A percentile compares a stretch with the other conserved stretches of the same genome.
Conservation (phyloP, 1,140 invertebrate species). For the Antheraea mylitta region DNA sequence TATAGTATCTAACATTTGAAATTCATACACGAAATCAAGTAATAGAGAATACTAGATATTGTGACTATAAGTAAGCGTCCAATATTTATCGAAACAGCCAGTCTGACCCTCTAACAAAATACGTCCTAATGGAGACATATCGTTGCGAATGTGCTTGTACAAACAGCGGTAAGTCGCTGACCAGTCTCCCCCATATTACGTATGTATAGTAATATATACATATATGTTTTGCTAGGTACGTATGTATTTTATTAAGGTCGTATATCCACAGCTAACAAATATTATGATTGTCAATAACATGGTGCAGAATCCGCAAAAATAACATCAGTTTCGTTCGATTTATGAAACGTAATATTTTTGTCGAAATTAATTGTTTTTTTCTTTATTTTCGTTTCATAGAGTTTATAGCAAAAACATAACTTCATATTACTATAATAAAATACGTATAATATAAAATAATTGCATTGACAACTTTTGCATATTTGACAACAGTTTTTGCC, state of each 20-base stretch:
- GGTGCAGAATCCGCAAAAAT: background rate
- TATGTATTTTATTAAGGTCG: background rate
- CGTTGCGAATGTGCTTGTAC: constrained; percentile 5
- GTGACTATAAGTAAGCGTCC: background rate
- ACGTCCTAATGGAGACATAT: constrained; percentile 23
- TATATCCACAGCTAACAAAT: constrained; percentile 1
- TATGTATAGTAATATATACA: background rate
- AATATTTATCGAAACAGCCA: constrained; percentile 15
- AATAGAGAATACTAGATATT: background rate
- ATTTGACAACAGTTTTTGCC: no score
- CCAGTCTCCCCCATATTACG: background rate
- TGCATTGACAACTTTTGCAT: no score
- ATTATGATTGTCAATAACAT: background rate
- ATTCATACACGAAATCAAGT: constrained; percentile 1
- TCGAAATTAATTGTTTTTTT: no score
- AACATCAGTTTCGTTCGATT: background rate
- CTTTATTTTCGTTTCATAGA: no score
- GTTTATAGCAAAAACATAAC: no score
- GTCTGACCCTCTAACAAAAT: constrained; percentile 24
- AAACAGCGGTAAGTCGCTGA: constrained; percentile 9
- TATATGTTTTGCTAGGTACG: background rate
- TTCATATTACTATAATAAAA: no score
- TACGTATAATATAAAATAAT: no score
- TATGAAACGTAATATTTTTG: background rate
- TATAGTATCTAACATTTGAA: background rate